Evolutionary conservation across 2,113 vertebrate species (phyloP), one percentile per base, ranked within the genome.

Genomic region (Aviceda subcristata): DNA sequence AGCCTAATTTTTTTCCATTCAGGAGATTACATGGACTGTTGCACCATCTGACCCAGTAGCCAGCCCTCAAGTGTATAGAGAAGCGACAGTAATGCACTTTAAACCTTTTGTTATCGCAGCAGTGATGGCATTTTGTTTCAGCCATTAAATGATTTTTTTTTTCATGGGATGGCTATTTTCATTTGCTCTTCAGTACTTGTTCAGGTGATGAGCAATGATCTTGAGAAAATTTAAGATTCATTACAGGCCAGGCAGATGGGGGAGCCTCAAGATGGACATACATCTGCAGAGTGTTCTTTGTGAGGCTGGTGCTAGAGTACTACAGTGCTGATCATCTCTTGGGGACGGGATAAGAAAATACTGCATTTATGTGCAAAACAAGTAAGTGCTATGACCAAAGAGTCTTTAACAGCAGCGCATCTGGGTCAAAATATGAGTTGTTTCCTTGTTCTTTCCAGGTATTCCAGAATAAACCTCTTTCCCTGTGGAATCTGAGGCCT

Each of bases 11-110:
- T 98, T 98, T 98, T 96, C 97, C 93, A 93, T 98, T 98, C 98
- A 86, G 95, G 96, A 98, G 98, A 99, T 99, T 99, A 99, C 98
- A 99, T 98, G 98, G 98, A 98, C 98, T 98, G 97, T 98, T 98
- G 98, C 98, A 97, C 98, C 97, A 97, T 95, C 92, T 99, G 98
- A 99, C 98, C 98, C 97, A 39, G 93, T 97, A 98, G 98, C 98
- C 98, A 98, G 97, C 98, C 96, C 92, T 95, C 91, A 94, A 97
- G 93, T 96, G 95, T 97, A 97, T 95, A 97, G 96, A 97, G 97
- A 96, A 96, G 97, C 48, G 51, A 98, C 97, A 98, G 96, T 96
- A 98, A 98, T 95, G 91, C 94, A 97, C 98, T 98, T 98, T 98
- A 98, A 98, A 98, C 97, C 97, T 98, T 98, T 95, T 96, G 97